phyloP scores from a whole-genome alignment of 2,113 vertebrate genomes.

The Gavialis gangeticus region DNA sequence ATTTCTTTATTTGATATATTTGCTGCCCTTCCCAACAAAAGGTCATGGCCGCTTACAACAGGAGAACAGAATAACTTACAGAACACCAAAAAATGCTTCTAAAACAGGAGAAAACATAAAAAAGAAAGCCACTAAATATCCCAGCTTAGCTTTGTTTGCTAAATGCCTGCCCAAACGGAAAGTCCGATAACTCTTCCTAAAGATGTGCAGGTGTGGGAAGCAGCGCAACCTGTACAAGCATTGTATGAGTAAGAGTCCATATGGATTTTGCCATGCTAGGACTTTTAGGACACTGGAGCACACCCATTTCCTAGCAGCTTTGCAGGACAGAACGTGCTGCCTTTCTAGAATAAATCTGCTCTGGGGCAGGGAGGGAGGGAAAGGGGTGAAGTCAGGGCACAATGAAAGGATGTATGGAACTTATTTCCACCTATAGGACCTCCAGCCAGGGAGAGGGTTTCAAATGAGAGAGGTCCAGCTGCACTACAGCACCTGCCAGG shows the following conservation, averaged over 20 bases:
- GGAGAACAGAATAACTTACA: no score
- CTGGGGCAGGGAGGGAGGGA: neutral
- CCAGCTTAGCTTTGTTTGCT: no score
- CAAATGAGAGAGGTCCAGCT: neutral
- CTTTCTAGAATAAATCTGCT: neutral
- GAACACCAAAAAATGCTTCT: no score
- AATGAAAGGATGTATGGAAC: rapidly evolving
- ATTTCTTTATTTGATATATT: no score
- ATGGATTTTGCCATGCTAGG: neutral
- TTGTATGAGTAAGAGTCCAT: rapidly evolving
- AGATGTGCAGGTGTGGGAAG: no score
- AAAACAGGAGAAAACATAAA: no score
- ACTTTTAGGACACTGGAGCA: neutral
- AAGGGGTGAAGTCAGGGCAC: rapidly evolving
- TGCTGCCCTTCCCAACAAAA: no score
- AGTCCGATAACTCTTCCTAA: no score
- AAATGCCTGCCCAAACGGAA: no score
- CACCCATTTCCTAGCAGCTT: neutral
- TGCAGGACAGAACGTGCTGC: rapidly evolving
- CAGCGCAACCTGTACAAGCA: rapidly evolving
- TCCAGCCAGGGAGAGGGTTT: rapidly evolving
- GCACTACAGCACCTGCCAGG: neutral
- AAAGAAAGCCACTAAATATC: no score
- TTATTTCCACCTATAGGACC: neutral
- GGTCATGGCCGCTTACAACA: no score